Evolutionary conservation across 2,113 vertebrate species (phyloP).

Genomic region (Machaerirhynchus nigripectus): DNA sequence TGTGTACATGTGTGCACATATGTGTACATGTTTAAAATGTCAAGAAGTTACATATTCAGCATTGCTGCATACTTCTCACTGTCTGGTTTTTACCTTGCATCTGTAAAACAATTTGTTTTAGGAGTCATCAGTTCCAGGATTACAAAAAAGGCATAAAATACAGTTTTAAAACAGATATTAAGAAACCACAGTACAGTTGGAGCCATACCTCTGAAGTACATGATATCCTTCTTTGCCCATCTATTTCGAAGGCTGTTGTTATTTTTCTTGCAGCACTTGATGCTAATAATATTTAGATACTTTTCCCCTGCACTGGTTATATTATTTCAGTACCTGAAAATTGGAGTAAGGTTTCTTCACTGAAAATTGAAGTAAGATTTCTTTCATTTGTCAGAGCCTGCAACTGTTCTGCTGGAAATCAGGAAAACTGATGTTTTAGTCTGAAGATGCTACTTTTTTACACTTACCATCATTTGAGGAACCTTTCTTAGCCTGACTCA

Average conservation of each 20-base stretch:
- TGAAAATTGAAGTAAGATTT: neutral
- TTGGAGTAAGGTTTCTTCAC: neutral
- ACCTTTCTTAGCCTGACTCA: neutral
- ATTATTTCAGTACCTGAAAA: neutral
- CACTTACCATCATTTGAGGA: neutral
- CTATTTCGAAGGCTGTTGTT: neutral
- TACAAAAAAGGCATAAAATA: neutral
- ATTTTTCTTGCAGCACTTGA: neutral
- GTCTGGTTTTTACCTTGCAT: neutral
- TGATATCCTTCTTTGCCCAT: neutral
- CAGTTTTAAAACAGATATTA: neutral
- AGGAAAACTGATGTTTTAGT: neutral
- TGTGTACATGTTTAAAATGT: neutral
- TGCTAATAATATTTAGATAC: neutral
- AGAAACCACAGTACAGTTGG: neutral
- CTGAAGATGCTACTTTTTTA: neutral
- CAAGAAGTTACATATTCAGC: neutral
- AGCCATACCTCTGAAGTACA: neutral
- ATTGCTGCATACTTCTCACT: neutral
- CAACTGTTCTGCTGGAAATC: neutral
- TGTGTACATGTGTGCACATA: fast-evolving
- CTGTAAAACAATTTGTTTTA: neutral
- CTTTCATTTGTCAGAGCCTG: neutral
- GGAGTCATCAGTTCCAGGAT: neutral
- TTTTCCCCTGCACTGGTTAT: neutral